Evolutionary conservation across 2,113 vertebrate species (phyloP).

Genomic region (Tursiops truncatus): DNA sequence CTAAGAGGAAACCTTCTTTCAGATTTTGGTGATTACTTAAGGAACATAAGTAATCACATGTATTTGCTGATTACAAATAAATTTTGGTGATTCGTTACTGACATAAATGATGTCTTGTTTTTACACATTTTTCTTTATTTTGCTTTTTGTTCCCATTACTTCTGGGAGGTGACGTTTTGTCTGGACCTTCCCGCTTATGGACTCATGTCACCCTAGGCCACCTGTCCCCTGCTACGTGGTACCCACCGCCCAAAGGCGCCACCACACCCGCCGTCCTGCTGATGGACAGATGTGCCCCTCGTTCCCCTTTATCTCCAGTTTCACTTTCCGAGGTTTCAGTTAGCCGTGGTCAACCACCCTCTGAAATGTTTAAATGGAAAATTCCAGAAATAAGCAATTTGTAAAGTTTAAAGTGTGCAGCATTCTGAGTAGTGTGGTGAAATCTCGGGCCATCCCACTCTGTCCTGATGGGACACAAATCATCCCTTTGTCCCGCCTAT

Average conservation of each 20-base stretch:
- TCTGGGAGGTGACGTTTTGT: background rate
- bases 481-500: background rate
- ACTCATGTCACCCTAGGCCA: background rate
- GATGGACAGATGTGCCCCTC: too few relatives aligned
- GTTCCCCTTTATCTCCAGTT: background rate
- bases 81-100: background rate
- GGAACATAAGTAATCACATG: too few relatives aligned
- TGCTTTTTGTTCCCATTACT: background rate
- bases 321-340: background rate
- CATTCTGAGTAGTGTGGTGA: background rate
- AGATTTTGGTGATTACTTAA: background rate
- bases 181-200: too few relatives aligned
- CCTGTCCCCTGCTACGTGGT: rapidly evolving
- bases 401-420: background rate
- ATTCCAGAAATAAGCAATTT: background rate
- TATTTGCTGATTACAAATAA: too few relatives aligned
- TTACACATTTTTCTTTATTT: background rate
- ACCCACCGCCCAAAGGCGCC: rapidly evolving
- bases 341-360: background rate
- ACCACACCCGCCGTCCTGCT: rapidly evolving
- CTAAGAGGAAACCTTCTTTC: background rate
- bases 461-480: background rate
- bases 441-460: background rate
- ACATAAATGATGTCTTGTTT: background rate
- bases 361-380: background rate